phyloP scores from a whole-genome alignment of 2,797 vertebrate genomes.

The Gymnoscopelus microlampas region DNA sequence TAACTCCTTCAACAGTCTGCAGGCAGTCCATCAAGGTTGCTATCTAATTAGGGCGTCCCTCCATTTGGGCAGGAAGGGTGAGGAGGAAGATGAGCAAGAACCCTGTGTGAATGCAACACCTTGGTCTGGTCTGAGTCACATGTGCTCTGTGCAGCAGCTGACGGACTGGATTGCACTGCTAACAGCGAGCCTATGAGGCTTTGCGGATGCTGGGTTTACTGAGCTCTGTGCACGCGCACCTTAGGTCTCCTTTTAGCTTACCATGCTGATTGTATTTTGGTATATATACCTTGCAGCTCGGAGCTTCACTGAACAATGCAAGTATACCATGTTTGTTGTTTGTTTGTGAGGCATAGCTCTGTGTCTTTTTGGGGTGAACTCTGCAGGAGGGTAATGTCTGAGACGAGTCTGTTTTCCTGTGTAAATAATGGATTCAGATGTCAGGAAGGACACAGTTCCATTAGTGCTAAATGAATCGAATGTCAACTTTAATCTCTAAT shows the following conservation, averaged over 20 bases:
- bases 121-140: slow-evolving; percentile 61
- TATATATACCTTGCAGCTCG: slow-evolving; percentile 79
- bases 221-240: slow-evolving; percentile 40
- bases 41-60: slow-evolving; percentile 62
- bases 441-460: slow-evolving; percentile 9
- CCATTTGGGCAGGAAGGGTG: slow-evolving; percentile 42
- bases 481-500: slow-evolving; percentile 30
- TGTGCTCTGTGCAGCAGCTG: slow-evolving; percentile 62
- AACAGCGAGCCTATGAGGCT: slow-evolving; percentile 38
- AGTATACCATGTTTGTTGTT: slow-evolving; percentile 63
- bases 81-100: slow-evolving; percentile 25
- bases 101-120: slow-evolving; percentile 31
- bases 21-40: slow-evolving; percentile 59
- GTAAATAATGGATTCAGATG: slow-evolving; percentile 7
- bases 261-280: slow-evolving; percentile 82
- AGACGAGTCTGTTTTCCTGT: slow-evolving; percentile 5
- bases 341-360: slow-evolving; percentile 29
- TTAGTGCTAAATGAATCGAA: slow-evolving; percentile 27
- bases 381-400: slow-evolving; percentile 24
- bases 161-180: slow-evolving; percentile 23
- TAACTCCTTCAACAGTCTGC: slow-evolving; percentile 70
- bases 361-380: slow-evolving; percentile 67
- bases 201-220: slow-evolving; percentile 48
- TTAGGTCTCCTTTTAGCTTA: slow-evolving; percentile 48
- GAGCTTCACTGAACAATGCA: slow-evolving; percentile 76